Conservation (phyloP, 2,797 vertebrate species). For the Lacerta viridis region DNA sequence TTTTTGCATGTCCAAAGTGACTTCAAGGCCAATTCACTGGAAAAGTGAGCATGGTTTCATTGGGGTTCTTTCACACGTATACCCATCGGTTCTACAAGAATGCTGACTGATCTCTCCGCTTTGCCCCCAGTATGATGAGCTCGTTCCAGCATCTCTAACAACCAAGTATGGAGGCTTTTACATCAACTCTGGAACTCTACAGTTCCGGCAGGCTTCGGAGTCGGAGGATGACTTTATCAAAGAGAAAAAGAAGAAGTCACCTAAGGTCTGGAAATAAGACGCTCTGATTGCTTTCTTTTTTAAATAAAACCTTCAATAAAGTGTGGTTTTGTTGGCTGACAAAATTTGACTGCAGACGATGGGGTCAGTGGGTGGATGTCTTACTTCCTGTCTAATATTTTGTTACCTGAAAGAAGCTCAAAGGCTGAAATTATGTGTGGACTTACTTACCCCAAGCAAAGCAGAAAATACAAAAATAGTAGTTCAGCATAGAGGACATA, state of each 20-base stretch:
- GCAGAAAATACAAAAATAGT: not conserved
- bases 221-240: conserved; percentile 84
- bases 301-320: not conserved
- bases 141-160: conserved; percentile 92
- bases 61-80: not conserved
- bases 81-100: not conserved
- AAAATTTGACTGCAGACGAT: not conserved
- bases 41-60: not conserved
- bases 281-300: conserved; percentile 20
- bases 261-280: conserved; percentile 82
- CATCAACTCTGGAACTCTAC: conserved; percentile 91
- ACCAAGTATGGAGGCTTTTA: conserved; percentile 96
- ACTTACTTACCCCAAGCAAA: not conserved
- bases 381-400: not conserved
- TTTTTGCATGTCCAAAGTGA: not conserved
- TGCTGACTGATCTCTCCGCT: conserved; percentile 39
- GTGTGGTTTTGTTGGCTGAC: not conserved
- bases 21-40: not conserved
- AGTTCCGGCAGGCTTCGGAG: conserved; percentile 91
- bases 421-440: not conserved
- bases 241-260: conserved; percentile 83
- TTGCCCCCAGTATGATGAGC: conserved; percentile 89
- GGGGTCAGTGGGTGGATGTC: not conserved
- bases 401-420: not conserved
- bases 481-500: not conserved